Evolutionary conservation across 2,797 vertebrate species (phyloP).

Genomic region (Micropoecilia bifurca): DNA sequence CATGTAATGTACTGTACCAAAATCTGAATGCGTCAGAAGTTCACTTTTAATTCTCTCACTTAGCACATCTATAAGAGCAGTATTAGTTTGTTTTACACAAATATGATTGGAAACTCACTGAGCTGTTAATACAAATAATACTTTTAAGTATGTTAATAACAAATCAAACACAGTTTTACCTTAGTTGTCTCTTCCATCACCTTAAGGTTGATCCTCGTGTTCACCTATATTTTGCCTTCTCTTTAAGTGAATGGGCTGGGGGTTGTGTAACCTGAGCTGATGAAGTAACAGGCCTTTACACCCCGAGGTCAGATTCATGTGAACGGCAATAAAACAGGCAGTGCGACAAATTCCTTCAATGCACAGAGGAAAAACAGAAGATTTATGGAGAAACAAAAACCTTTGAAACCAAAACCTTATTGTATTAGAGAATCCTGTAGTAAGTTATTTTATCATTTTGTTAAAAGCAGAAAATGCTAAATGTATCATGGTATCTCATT

Average conservation of each 20-base stretch:
- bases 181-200: not conserved
- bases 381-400: not conserved
- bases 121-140: not conserved
- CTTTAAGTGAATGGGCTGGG: conserved; percentile 24
- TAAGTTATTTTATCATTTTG: not conserved
- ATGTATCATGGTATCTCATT: not conserved
- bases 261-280: conserved; percentile 68
- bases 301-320: conserved; percentile 71
- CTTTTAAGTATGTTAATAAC: conserved; percentile 1
- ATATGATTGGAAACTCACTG: not conserved
- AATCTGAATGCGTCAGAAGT: conserved; percentile 20
- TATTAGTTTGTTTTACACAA: conserved; percentile 6
- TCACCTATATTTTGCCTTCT: conserved; percentile 36
- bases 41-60: conserved; percentile 32
- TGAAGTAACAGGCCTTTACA: conserved; percentile 68
- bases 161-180: not conserved
- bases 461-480: not conserved
- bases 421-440: not conserved
- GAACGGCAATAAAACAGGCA: conserved; percentile 69
- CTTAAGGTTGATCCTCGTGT: conserved; percentile 8
- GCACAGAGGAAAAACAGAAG: conserved; percentile 29
- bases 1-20: conserved; percentile 40
- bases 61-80: conserved; percentile 3
- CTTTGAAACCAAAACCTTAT: not conserved
- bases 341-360: conserved; percentile 56